phyloP scores from a whole-genome alignment of 2,797 vertebrate genomes.

The Gobio occitaniae region DNA sequence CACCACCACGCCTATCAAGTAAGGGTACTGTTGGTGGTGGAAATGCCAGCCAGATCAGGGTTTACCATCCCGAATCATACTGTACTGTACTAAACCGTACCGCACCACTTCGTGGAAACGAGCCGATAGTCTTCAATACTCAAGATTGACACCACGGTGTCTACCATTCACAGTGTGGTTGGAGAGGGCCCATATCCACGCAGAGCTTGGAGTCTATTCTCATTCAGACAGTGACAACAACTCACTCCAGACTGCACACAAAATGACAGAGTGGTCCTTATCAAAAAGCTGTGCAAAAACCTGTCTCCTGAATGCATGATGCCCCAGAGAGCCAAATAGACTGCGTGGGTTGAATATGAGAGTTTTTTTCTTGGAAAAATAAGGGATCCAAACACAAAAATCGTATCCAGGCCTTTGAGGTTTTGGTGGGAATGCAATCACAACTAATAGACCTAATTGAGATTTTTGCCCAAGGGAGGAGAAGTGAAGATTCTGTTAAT shows the following conservation, averaged over 20 bases:
- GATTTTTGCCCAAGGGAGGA: conserved; percentile 60
- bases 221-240: conserved; percentile 62
- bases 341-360: conserved; percentile 43
- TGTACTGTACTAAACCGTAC: too few relatives aligned
- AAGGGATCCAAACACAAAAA: conserved; percentile 54
- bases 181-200: conserved; percentile 20
- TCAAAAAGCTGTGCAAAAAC: conserved; percentile 49
- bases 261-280: conserved; percentile 62
- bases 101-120: too few relatives aligned
- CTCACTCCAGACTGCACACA: conserved; percentile 71
- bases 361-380: conserved; percentile 45
- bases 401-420: conserved; percentile 45
- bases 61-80: too few relatives aligned
- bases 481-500: conserved; percentile 59
- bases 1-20: too few relatives aligned
- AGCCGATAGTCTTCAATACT: conserved; percentile 62
- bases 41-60: too few relatives aligned
- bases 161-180: conserved; percentile 14
- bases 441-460: conserved; percentile 65
- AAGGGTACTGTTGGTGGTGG: too few relatives aligned
- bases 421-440: conserved; percentile 53
- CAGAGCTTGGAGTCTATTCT: conserved; percentile 62
- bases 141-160: conserved; percentile 54
- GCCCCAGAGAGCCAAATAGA: conserved; percentile 20
- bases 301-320: conserved; percentile 49